Evolutionary conservation across 2,113 vertebrate species (phyloP).

Genomic region (Euleptes europaea): DNA sequence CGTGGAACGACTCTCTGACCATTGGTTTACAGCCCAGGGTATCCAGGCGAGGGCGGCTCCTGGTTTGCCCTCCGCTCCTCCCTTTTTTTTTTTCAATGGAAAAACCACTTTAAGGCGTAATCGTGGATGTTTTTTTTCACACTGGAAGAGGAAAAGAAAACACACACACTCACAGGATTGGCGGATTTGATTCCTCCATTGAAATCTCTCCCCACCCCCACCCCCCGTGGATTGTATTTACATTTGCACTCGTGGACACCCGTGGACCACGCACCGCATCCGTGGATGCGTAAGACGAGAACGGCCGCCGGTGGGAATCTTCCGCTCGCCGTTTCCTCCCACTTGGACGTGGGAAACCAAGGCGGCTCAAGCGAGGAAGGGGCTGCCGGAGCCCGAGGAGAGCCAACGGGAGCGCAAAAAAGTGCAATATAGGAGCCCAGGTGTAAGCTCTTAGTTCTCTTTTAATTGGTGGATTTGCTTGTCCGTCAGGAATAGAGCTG

Average conservation of each 20-base stretch:
- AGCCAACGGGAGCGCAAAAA: constrained; percentile 41
- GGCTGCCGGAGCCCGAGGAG: constrained; percentile 52
- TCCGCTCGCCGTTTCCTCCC: neutral
- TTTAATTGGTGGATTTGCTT: constrained; percentile 20
- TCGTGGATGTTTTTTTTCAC: constrained; percentile 62
- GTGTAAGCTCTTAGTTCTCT: neutral
- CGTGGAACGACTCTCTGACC: constrained; percentile 58
- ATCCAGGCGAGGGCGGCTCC: constrained; percentile 36
- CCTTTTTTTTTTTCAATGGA: constrained; percentile 28
- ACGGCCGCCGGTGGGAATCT: neutral
- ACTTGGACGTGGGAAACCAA: constrained; percentile 13
- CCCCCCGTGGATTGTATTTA: neutral
- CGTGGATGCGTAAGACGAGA: too few species aligned
- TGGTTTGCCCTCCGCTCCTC: constrained; percentile 27
- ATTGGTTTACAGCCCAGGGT: constrained; percentile 71
- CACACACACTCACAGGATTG: neutral
- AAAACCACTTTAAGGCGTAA: constrained; percentile 63
- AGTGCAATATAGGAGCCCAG: constrained; percentile 68
- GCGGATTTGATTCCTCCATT: constrained; percentile 27
- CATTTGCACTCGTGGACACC: neutral
- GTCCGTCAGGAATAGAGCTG: neutral
- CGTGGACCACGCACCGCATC: neutral
- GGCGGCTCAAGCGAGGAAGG: constrained; percentile 47
- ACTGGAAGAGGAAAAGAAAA: constrained; percentile 48
- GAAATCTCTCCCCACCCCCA: neutral